Evolutionary conservation across 2,888 invertebrate genomes (phyloP).

Genomic region (Lymantria dispar): DNA sequence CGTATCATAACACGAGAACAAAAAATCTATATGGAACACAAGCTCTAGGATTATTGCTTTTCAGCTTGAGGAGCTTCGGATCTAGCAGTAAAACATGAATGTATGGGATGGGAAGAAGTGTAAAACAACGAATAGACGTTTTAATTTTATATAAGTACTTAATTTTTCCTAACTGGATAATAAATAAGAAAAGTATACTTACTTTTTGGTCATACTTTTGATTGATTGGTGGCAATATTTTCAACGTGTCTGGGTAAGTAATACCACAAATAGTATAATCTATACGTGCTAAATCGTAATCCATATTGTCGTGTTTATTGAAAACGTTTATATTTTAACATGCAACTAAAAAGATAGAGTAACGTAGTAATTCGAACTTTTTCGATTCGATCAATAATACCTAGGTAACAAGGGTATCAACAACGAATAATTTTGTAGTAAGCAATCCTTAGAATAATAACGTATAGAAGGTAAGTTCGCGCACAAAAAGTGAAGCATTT

Average conservation of each 20-base stretch:
- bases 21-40: too few species aligned
- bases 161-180: too few species aligned
- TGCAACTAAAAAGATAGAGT: background rate
- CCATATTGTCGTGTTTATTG: conserved; percentile 80
- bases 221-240: conserved; percentile 86
- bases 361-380: background rate
- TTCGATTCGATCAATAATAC: conserved; percentile 37
- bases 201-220: conserved; percentile 86
- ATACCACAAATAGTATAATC: conserved; percentile 92
- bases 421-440: conserved; percentile 3
- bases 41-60: too few species aligned
- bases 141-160: too few species aligned
- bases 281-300: conserved; percentile 90
- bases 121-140: too few species aligned
- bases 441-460: too few species aligned
- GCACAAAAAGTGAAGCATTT: too few species aligned
- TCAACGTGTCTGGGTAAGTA: conserved; percentile 89
- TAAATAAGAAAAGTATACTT: conserved; percentile 13
- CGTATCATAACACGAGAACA: too few species aligned
- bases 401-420: conserved; percentile 38
- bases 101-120: too few species aligned
- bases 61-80: too few species aligned
- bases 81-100: too few species aligned
- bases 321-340: background rate
- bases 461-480: too few species aligned